These are phyloP conservation scores for Wasmannia auropunctata DNA, from an alignment of 1,140 invertebrate species.

Conservation along the genomic window DNA sequence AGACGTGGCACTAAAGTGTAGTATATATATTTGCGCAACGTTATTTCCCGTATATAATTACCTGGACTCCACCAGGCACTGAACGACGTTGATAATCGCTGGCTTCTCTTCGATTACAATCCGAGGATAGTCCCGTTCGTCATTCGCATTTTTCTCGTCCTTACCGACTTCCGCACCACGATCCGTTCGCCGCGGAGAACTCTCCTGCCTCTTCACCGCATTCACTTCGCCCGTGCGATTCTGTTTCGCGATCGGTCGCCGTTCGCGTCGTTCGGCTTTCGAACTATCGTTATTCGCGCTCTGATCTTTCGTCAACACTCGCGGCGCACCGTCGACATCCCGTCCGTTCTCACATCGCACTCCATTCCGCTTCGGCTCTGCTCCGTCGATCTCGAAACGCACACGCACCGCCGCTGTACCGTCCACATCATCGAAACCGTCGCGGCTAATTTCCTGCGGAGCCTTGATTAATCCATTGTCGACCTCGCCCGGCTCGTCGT, in stretches of 20 bases:
- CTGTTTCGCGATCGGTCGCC: background rate
- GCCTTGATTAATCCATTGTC: conserved; percentile 61
- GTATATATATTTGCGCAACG: background rate
- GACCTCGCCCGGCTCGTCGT: conserved; percentile 33
- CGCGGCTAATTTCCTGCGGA: conserved; percentile 64
- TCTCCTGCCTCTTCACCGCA: background rate
- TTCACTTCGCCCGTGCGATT: conserved; percentile 18
- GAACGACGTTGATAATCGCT: conserved; percentile 66
- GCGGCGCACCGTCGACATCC: background rate
- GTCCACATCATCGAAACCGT: conserved; percentile 61
- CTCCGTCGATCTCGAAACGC: conserved; percentile 64
- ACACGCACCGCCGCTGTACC: conserved; percentile 57
- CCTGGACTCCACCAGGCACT: conserved; percentile 77
- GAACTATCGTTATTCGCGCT: background rate
- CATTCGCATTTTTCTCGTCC: background rate
- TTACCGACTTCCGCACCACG: background rate
- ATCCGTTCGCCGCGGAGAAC: background rate
- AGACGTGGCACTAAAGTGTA: background rate
- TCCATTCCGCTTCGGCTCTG: conserved; percentile 53
- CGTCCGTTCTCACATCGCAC: conserved; percentile 55
- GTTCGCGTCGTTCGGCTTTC: background rate
- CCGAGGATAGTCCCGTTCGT: background rate
- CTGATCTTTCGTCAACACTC: background rate
- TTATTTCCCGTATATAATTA: conserved; percentile 38
- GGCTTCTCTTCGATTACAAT: conserved; percentile 42